phyloP scores from a whole-genome alignment of 1,140 invertebrate genomes.

The Homalodisca vitripennis region DNA sequence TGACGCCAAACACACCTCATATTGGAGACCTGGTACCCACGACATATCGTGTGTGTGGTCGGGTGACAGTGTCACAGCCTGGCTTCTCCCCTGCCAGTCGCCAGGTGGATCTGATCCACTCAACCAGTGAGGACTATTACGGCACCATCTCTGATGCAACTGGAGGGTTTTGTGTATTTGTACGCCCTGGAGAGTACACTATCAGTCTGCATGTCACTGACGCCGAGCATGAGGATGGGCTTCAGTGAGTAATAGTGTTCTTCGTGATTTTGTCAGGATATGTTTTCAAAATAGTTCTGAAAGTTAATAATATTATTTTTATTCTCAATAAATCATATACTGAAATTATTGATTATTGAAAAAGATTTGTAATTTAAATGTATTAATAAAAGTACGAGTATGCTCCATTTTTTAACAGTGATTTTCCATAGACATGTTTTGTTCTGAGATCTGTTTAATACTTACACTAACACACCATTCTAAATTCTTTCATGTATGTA shows the following conservation, averaged over 20 bases:
- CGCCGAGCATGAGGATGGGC: conserved; percentile 59
- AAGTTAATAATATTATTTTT: too few relatives aligned
- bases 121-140: conserved; percentile 34
- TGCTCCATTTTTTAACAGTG: too few relatives aligned
- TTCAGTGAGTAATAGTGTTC: conserved; percentile 69
- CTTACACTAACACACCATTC: too few relatives aligned
- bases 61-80: conserved; percentile 48
- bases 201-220: conserved; percentile 64
- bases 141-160: conserved; percentile 46
- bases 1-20: conserved; percentile 64
- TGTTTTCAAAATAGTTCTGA: too few relatives aligned
- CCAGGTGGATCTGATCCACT: conserved; percentile 26
- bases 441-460: too few relatives aligned
- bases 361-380: too few relatives aligned
- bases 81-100: background rate
- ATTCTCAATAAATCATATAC: too few relatives aligned
- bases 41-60: conserved; percentile 74
- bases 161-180: conserved; percentile 68
- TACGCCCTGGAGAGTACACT: conserved; percentile 67
- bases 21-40: conserved; percentile 56
- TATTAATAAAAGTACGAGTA: too few relatives aligned
- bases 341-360: too few relatives aligned
- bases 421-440: too few relatives aligned
- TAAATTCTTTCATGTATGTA: too few relatives aligned
- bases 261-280: too few relatives aligned